Evolutionary conservation across 2,797 vertebrate species (phyloP).

Genomic region (Hyperoplus lanceolatus): DNA sequence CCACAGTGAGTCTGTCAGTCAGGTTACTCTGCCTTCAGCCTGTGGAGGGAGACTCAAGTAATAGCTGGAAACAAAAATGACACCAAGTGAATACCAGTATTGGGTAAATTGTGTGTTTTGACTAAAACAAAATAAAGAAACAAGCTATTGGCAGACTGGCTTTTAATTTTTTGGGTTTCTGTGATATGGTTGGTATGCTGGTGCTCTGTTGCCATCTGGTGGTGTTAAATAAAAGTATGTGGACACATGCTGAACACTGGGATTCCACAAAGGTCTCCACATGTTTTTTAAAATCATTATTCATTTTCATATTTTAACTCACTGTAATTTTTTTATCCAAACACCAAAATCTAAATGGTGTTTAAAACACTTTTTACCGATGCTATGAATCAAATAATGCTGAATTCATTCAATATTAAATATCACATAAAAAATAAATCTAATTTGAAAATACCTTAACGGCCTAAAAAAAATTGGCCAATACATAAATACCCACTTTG

Average conservation of each 20-base stretch:
- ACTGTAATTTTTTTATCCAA: too few species aligned
- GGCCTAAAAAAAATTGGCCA: too few species aligned
- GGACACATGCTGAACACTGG: neutral
- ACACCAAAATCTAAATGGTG: too few species aligned
- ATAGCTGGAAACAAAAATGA: conserved; percentile 77
- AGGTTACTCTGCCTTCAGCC: conserved; percentile 71
- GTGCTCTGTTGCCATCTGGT: conserved; percentile 70
- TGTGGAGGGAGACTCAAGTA: conserved; percentile 72
- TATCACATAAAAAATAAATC: too few species aligned
- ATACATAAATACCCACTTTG: too few species aligned
- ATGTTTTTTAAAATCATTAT: neutral
- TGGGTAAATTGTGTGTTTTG: conserved; percentile 85
- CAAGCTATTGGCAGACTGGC: conserved; percentile 64
- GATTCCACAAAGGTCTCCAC: neutral
- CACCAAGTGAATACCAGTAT: conserved; percentile 75
- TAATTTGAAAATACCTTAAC: too few species aligned
- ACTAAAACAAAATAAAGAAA: conserved; percentile 84
- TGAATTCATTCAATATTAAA: too few species aligned
- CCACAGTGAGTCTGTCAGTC: conserved; percentile 67
- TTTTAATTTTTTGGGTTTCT: conserved; percentile 28
- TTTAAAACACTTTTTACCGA: too few species aligned
- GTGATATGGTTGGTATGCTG: conserved; percentile 20
- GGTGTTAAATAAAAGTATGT: conserved; percentile 18
- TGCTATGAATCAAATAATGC: too few species aligned
- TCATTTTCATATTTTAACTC: neutral